These are phyloP conservation scores for Xestobium rufovillosum DNA, from an alignment of 2,888 invertebrate genomes.

Conservation along the genomic window DNA sequence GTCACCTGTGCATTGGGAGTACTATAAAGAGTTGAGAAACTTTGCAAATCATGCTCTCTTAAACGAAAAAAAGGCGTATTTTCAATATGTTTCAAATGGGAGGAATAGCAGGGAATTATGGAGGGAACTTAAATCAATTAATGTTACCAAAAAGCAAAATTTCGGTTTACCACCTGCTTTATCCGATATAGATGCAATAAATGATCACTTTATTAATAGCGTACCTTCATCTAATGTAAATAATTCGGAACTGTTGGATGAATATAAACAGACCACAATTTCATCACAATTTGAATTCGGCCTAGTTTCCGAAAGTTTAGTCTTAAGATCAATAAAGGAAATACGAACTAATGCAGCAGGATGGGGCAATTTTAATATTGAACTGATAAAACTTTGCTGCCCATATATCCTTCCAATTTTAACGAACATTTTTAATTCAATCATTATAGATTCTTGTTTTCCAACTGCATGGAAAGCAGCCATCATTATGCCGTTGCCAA, in stretches of 20 bases:
- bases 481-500: conserved; percentile 23
- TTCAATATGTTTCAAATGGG: conserved; percentile 5
- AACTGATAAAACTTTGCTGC: conserved; percentile 11
- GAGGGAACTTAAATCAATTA: conserved; percentile 5
- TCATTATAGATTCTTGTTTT: conserved; percentile 13
- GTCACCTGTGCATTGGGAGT: conserved; percentile 8
- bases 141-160: conserved; percentile 7
- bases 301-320: background rate
- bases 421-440: conserved; percentile 14
- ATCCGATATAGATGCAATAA: conserved; percentile 3
- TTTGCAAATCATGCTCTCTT: conserved; percentile 8
- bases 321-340: conserved; percentile 3
- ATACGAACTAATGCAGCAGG: conserved; percentile 12
- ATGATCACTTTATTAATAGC: conserved; percentile 6
- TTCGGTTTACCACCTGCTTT: background rate
- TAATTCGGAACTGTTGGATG: background rate
- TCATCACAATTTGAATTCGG: background rate
- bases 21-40: conserved; percentile 14
- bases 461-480: conserved; percentile 26
- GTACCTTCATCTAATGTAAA: background rate
- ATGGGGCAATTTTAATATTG: conserved; percentile 9
- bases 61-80: conserved; percentile 12
- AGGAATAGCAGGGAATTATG: conserved; percentile 2
- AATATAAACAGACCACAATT: background rate
- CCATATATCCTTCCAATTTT: conserved; percentile 10